These are phyloP conservation scores for Prionailurus bengalensis DNA, from an alignment of 2,113 vertebrate genomes.

Conservation along the genomic window DNA sequence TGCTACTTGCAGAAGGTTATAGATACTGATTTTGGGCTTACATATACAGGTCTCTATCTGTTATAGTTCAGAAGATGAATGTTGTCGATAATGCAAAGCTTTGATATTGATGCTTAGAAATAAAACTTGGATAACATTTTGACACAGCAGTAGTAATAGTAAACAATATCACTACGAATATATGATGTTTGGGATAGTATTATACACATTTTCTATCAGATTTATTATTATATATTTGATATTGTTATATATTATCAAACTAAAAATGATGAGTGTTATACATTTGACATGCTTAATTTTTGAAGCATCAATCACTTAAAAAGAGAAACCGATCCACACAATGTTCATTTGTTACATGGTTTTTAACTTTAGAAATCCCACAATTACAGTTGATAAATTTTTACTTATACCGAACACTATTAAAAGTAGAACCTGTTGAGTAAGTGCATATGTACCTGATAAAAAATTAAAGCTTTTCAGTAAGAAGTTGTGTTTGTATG, in stretches of 20 bases:
- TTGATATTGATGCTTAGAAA: constrained; percentile 2
- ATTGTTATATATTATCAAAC: not conserved
- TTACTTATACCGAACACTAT: not conserved
- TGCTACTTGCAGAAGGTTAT: not conserved
- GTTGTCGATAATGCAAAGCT: not conserved
- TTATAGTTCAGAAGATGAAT: constrained; percentile 15
- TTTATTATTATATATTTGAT: constrained; percentile 15
- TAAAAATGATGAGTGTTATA: constrained; percentile 13
- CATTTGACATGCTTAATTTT: not conserved
- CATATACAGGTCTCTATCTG: not conserved
- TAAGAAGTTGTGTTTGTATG: constrained; percentile 24
- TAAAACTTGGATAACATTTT: not conserved
- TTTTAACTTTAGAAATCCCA: constrained; percentile 7
- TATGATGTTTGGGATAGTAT: not conserved
- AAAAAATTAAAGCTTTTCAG: not conserved
- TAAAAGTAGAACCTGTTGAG: constrained; percentile 6
- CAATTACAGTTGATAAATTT: not conserved
- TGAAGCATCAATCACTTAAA: not conserved
- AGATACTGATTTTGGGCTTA: constrained; percentile 2
- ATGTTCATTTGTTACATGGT: not conserved
- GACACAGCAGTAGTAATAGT: not conserved
- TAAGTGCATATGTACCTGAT: not conserved
- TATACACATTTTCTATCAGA: not conserved
- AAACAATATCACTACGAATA: not conserved
- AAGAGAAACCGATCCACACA: not conserved